Evolutionary conservation across 1,140 invertebrate species (phyloP).

Genomic region (Himalopsyche phryganea): DNA sequence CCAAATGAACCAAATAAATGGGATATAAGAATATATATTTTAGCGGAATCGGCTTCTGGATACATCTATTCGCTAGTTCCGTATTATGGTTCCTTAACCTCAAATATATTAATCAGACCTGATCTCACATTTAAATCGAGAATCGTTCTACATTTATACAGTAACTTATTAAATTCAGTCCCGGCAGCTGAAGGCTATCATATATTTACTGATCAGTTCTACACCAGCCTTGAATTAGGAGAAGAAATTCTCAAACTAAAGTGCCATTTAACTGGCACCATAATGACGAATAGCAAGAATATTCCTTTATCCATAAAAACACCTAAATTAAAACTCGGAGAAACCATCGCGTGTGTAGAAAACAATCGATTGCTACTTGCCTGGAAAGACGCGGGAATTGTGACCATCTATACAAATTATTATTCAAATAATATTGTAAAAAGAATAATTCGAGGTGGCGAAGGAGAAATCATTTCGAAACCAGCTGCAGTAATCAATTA

Average conservation of each 20-base stretch:
- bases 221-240: conserved; percentile 16
- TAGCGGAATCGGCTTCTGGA: conserved; percentile 29
- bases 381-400: conserved; percentile 20
- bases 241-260: conserved; percentile 14
- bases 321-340: conserved; percentile 13
- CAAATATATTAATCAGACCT: conserved; percentile 13
- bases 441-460: conserved; percentile 4
- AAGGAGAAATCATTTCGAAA: conserved; percentile 19
- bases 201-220: conserved; percentile 22
- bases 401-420: conserved; percentile 9
- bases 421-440: conserved; percentile 2
- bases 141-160: conserved; percentile 19
- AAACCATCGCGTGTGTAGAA: conserved; percentile 7
- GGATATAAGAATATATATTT: conserved; percentile 33
- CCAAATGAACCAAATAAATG: conserved; percentile 37
- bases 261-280: conserved; percentile 16
- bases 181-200: conserved; percentile 23
- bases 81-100: conserved; percentile 30
- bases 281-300: conserved; percentile 17
- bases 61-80: conserved; percentile 36
- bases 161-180: conserved; percentile 11
- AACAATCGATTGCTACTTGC: conserved; percentile 8
- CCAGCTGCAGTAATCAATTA: no score
- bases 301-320: conserved; percentile 14
- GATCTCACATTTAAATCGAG: conserved; percentile 17